Evolutionary conservation across 2,113 vertebrate genomes (phyloP).

Genomic region (Sylvilagus bachmani): DNA sequence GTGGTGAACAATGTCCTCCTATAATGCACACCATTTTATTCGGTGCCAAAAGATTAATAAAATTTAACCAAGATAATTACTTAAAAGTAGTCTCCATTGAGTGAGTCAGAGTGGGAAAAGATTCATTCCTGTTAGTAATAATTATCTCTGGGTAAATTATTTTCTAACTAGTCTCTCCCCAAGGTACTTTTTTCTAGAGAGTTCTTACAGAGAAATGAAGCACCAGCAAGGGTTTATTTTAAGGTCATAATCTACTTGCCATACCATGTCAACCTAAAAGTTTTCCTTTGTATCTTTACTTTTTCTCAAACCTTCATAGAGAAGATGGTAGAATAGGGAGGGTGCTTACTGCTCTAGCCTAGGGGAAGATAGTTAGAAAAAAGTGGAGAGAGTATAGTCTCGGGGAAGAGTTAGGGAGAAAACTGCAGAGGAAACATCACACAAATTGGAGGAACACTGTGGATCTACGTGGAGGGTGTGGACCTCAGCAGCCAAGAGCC

Average conservation of each 20-base stretch:
- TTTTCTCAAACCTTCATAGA: neutral
- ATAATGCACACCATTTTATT: conserved; percentile 34
- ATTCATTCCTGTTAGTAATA: conserved; percentile 67
- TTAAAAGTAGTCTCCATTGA: conserved; percentile 69
- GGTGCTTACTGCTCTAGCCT: no score
- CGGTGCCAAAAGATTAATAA: conserved; percentile 78
- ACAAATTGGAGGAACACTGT: no score
- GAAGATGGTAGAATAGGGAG: no score
- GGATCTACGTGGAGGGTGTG: no score
- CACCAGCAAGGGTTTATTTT: conserved; percentile 63
- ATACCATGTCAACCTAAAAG: neutral
- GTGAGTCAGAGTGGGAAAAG: conserved; percentile 64
- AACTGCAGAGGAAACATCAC: no score
- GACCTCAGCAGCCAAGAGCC: no score
- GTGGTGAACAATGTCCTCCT: conserved; percentile 56
- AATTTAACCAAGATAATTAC: conserved; percentile 80
- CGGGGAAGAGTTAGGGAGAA: no score
- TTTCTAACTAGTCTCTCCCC: conserved; percentile 68
- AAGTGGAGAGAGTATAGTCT: no score
- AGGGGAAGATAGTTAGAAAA: no score
- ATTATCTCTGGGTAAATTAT: conserved; percentile 78
- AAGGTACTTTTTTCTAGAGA: conserved; percentile 54
- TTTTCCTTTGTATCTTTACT: neutral
- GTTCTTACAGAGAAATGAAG: conserved; percentile 50
- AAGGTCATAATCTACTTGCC: conserved; percentile 68